Base-by-base conservation (phyloP, 30 jellyfish, hydroid and myxozoan species). In the Pseudorhiza aurosa region DNA sequence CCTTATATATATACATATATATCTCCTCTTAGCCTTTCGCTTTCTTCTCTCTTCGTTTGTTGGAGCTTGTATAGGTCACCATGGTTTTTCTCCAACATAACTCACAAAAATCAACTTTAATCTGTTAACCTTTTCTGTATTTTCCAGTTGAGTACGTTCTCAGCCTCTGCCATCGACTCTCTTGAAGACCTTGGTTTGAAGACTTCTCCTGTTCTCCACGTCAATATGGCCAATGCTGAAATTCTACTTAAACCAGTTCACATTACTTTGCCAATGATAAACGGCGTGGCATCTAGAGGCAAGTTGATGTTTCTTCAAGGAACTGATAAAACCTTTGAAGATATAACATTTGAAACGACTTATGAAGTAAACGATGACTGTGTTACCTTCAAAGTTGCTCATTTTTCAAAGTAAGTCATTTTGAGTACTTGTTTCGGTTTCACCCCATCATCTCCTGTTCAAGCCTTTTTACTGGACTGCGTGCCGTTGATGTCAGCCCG, bases 341-440 rank as follows among this genome's bases (percentile, higher is more conserved):
- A 51, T 24, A 50, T 53, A 0, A 53, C 72, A 7, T 0, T 10
- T 14, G 45, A 21, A 8, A 19, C 67, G 14, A 4, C 22, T 7
- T 47, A 25, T 50, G 51, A 29, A 50, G 8, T 29, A 8, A 22
- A 47, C 18, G 85, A 35, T 7, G 18, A 35, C 25, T 22, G 1
- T 17, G 26, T 72, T 5, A 14, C 60, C 12, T 72, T 72, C 30
- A 39, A 72, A 11, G 85, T 72, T 14, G 58, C 15, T 32, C 85
- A 33, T 29, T 72, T 72, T 33, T 42, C 72, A 25, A 24, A 8
- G 85, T 72, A 29, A 72, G 85, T 72, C n/a, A n/a, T n/a, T n/a
- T n/a, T n/a, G n/a, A n/a, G n/a, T n/a, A n/a, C n/a, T n/a, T n/a
- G n/a, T n/a, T n/a, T n/a, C n/a, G n/a, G n/a, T n/a, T n/a, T n/a